A percentile compares a stretch with the other conserved stretches of the same genome.
phyloP scores from a whole-genome alignment of 2,888 invertebrate species.

The Chrysomela aeneicollis region DNA sequence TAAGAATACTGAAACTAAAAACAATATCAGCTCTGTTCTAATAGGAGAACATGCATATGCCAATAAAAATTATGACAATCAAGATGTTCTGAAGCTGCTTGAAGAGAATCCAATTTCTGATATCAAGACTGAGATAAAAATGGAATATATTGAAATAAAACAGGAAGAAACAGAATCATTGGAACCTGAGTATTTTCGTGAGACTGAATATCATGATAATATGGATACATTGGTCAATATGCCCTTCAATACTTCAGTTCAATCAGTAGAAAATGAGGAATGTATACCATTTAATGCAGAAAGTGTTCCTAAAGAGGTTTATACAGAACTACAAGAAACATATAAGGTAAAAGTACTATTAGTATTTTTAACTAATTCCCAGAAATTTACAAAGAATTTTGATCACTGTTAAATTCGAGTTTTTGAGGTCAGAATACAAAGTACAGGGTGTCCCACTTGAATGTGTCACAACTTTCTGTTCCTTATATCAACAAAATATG shows the following conservation, averaged over 20 bases:
- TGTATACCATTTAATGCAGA: background rate
- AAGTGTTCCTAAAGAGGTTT: background rate
- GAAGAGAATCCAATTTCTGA: background rate
- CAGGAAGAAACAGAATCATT: background rate
- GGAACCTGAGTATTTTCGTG: background rate
- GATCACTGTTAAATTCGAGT: too few species aligned
- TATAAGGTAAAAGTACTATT: background rate
- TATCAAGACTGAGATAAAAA: background rate
- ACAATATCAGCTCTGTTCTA: background rate
- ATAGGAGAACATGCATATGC: background rate
- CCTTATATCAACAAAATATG: too few species aligned
- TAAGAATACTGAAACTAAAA: too few species aligned
- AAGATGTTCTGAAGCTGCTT: background rate
- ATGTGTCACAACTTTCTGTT: too few species aligned
- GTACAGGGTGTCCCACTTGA: too few species aligned
- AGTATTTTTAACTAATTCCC: too few species aligned
- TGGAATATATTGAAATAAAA: slow-evolving; percentile 1
- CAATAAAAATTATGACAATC: background rate
- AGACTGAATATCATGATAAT: background rate
- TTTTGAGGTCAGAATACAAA: too few species aligned
- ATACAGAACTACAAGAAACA: background rate
- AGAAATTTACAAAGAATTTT: too few species aligned
- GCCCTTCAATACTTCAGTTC: background rate
- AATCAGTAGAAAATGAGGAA: background rate
- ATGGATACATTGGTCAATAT: background rate